Percentiles rank a stretch among this genome's conserved stretches.
Evolutionary conservation across 2,113 vertebrate genomes (phyloP).

Genomic region (Apodemus sylvaticus): DNA sequence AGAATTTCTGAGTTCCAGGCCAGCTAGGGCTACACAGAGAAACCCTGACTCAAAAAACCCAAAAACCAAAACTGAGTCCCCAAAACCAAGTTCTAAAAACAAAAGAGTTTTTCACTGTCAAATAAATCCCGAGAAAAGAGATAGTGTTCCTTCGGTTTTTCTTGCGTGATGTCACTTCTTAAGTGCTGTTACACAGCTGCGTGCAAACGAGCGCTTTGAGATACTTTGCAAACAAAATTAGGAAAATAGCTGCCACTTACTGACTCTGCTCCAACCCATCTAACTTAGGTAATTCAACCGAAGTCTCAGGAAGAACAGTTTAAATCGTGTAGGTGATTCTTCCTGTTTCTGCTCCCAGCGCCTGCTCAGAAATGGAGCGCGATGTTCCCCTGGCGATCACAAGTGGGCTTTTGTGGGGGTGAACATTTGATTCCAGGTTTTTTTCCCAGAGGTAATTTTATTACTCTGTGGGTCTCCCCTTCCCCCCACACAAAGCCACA

Average conservation of each 20-base stretch:
- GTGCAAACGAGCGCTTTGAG: not conserved
- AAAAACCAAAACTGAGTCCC: not conserved
- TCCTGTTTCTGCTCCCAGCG: not conserved
- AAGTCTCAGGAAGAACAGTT: conserved; percentile 32
- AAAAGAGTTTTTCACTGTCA: not conserved
- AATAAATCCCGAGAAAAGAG: not conserved
- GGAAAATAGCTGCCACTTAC: conserved; percentile 25
- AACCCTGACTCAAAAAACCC: not conserved
- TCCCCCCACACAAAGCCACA: not conserved
- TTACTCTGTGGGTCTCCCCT: not conserved
- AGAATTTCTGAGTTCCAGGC: not conserved
- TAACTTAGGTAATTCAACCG: conserved; percentile 36
- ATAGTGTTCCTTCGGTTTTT: not conserved
- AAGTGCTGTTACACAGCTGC: not conserved
- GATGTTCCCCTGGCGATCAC: not conserved
- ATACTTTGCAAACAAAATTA: conserved; percentile 48
- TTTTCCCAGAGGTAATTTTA: not conserved
- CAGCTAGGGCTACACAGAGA: not conserved
- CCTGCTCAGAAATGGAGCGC: not conserved
- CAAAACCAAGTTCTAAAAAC: not conserved
- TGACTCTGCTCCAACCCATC: not conserved
- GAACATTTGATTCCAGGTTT: not conserved
- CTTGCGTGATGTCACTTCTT: not conserved
- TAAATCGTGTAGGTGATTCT: not conserved
- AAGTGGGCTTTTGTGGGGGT: not conserved